A percentile compares a stretch with the other conserved stretches of the same genome.
These are phyloP conservation scores for Datnioides undecimradiatus DNA, from an alignment of 2,113 vertebrate species.

Conservation along the genomic window DNA sequence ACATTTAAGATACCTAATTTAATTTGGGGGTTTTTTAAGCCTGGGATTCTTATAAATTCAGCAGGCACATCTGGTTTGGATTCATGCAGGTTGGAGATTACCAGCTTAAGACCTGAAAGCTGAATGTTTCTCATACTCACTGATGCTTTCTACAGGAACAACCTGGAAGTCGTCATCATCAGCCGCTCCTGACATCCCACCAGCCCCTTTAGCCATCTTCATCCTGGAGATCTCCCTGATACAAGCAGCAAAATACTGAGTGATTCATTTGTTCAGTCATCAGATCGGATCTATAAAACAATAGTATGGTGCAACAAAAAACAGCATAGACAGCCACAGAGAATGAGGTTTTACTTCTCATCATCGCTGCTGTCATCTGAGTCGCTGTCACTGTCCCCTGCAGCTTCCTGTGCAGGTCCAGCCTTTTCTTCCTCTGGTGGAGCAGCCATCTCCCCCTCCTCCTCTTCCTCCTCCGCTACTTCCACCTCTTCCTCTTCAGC, in stretches of 20 bases:
- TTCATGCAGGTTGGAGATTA: neutral
- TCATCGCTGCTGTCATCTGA: constrained; percentile 87
- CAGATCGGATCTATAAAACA: neutral
- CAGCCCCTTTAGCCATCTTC: constrained; percentile 53
- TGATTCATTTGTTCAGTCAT: neutral
- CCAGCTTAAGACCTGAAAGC: neutral
- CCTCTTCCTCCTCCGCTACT: constrained; percentile 32
- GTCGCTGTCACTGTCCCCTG: constrained; percentile 71
- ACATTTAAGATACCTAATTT: neutral
- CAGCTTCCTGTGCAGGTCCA: constrained; percentile 63
- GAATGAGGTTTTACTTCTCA: constrained; percentile 82
- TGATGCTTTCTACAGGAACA: constrained; percentile 91
- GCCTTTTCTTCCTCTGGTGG: constrained; percentile 52
- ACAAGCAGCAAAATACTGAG: neutral
- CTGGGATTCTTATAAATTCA: neutral
- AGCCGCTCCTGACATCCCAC: neutral
- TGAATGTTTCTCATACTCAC: constrained; percentile 83
- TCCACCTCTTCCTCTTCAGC: constrained; percentile 38
- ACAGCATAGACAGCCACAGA: neutral
- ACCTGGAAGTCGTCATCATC: constrained; percentile 87
- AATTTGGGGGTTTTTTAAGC: no score
- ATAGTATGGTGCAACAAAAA: neutral
- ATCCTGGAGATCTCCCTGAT: constrained; percentile 78
- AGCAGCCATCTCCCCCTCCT: constrained; percentile 26
- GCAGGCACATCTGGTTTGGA: neutral